Evolutionary conservation across 2,888 invertebrate species (phyloP).

Genomic region (Lithophane leautieri): DNA sequence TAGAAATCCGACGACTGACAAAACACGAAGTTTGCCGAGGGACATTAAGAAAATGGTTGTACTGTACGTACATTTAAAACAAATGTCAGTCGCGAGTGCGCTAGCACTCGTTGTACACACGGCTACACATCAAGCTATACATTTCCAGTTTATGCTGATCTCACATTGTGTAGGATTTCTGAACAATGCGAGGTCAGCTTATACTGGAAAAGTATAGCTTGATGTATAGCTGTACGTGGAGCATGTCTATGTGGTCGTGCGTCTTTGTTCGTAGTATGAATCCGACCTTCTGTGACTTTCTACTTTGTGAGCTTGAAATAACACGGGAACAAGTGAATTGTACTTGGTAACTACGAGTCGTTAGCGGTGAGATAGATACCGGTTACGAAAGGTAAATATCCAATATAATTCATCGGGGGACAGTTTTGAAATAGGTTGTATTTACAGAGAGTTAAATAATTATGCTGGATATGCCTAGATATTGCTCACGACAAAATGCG

Average conservation of each 20-base stretch:
- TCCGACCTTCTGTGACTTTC: background rate
- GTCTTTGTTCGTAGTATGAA: no score
- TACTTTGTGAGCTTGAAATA: background rate
- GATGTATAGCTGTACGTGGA: no score
- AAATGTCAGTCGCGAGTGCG: background rate
- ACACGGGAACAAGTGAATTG: conserved; percentile 21
- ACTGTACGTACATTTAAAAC: background rate
- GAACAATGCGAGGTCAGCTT: no score
- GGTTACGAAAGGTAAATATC: conserved; percentile 37
- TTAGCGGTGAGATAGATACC: conserved; percentile 20
- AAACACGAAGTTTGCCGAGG: no score
- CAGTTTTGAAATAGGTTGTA: conserved; percentile 31
- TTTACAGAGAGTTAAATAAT: background rate
- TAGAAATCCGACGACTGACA: no score
- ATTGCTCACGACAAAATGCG: no score
- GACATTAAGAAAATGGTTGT: no score
- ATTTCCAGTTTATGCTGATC: no score
- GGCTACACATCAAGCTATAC: no score
- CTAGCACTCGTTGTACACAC: no score
- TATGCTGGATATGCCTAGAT: conserved; percentile 12
- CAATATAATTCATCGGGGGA: conserved; percentile 33
- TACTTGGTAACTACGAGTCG: conserved; percentile 25
- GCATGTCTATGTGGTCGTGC: background rate
- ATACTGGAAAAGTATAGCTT: no score
- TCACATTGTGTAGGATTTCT: no score